phyloP scores from a whole-genome alignment of 2,113 vertebrate genomes.

The Eurypyga helias region DNA sequence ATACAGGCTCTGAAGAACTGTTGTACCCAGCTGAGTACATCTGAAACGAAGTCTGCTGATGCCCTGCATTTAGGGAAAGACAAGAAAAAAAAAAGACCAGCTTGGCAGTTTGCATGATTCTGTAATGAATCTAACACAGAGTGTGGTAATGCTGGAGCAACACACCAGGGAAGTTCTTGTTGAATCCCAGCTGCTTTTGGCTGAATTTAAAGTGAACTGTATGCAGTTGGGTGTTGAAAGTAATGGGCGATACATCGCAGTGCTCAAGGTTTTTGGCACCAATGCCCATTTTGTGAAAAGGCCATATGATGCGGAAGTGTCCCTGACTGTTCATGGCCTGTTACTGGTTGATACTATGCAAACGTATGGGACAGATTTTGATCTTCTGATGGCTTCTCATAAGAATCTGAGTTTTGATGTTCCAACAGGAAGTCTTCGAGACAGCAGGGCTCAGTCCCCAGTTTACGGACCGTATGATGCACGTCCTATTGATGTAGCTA shows the following conservation, averaged over 20 bases:
- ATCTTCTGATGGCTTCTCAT: slow-evolving; percentile 96
- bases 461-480: slow-evolving; percentile 49
- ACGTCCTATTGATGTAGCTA: neutral
- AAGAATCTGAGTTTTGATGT: slow-evolving; percentile 95
- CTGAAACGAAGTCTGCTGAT: slow-evolving; percentile 78
- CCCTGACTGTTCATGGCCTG: slow-evolving; percentile 93
- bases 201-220: slow-evolving; percentile 94
- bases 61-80: slow-evolving; percentile 82
- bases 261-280: slow-evolving; percentile 96
- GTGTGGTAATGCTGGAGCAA: slow-evolving; percentile 90
- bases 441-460: slow-evolving; percentile 90
- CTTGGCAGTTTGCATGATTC: slow-evolving; percentile 90
- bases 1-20: slow-evolving; percentile 91
- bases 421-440: slow-evolving; percentile 90
- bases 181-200: slow-evolving; percentile 93
- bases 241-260: slow-evolving; percentile 92
- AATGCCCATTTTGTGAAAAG: slow-evolving; percentile 96
- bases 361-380: slow-evolving; percentile 95
- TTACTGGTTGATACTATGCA: slow-evolving; percentile 96
- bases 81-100: slow-evolving; percentile 83
- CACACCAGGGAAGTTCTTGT: slow-evolving; percentile 94
- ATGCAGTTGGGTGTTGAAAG: slow-evolving; percentile 97
- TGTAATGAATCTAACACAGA: slow-evolving; percentile 92
- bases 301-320: slow-evolving; percentile 93
- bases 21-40: slow-evolving; percentile 80